Percentiles rank a stretch among this genome's conserved stretches.
phyloP scores from a whole-genome alignment of 2,888 invertebrate species.

The Catocala nupta region DNA sequence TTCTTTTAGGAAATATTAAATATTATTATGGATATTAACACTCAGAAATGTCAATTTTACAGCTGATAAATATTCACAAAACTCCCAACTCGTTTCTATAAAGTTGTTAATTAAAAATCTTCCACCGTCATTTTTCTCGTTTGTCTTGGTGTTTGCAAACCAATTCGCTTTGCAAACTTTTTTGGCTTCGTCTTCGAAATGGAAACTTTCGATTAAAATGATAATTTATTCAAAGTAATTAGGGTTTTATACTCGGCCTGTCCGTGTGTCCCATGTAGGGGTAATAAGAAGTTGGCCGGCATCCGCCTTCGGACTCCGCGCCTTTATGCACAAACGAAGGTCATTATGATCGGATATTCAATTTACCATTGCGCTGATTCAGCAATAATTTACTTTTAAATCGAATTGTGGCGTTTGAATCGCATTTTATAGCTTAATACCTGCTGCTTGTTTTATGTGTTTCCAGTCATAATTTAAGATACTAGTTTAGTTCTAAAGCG shows the following conservation, averaged over 20 bases:
- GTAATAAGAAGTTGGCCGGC: slow-evolving; percentile 75
- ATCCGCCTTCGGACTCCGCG: slow-evolving; percentile 62
- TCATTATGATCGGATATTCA: slow-evolving; percentile 79
- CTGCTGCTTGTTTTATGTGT: slow-evolving; percentile 58
- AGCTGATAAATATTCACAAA: slow-evolving; percentile 37
- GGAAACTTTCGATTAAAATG: slow-evolving; percentile 62
- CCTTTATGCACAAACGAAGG: slow-evolving; percentile 78
- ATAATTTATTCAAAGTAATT: slow-evolving; percentile 65
- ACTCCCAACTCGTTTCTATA: slow-evolving; percentile 39
- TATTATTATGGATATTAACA: slow-evolving; percentile 19
- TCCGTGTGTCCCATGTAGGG: slow-evolving; percentile 56
- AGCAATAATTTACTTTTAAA: slow-evolving; percentile 76
- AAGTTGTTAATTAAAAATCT: slow-evolving; percentile 51
- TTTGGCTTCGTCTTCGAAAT: slow-evolving; percentile 55
- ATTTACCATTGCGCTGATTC: slow-evolving; percentile 77
- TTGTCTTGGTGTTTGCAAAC: slow-evolving; percentile 60
- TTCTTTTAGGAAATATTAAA: background rate
- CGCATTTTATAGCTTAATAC: slow-evolving; percentile 64
- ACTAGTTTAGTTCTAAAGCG: slow-evolving; percentile 34
- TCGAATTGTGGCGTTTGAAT: slow-evolving; percentile 70
- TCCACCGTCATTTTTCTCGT: slow-evolving; percentile 44
- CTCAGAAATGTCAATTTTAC: slow-evolving; percentile 29
- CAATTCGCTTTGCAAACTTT: slow-evolving; percentile 58
- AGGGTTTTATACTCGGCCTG: slow-evolving; percentile 54
- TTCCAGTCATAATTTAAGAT: slow-evolving; percentile 50